Conservation (phyloP, 2,797 vertebrate genomes). For the Alcedo quadribrachys region DNA sequence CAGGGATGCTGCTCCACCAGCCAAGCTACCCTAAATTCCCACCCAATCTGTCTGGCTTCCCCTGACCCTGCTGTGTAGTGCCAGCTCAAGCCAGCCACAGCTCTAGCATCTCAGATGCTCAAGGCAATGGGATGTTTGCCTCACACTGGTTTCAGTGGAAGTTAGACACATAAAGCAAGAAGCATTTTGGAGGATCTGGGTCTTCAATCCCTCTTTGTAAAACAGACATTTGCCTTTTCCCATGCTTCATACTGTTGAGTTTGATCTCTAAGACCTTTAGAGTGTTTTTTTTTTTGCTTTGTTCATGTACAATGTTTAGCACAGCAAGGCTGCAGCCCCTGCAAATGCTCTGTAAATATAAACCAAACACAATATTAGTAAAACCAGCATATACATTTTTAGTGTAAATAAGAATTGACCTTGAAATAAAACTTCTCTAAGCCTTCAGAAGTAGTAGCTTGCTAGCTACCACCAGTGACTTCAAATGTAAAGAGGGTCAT, state of each 20-base stretch:
- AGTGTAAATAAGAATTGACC: not conserved
- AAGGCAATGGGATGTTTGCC: not conserved
- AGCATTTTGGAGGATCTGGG: not conserved
- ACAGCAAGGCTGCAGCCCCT: not conserved
- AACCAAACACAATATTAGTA: not conserved
- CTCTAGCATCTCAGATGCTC: not conserved
- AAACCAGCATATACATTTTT: not conserved
- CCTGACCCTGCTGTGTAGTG: fast-evolving
- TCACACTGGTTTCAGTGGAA: not conserved
- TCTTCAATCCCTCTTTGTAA: not conserved
- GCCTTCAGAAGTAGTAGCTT: not conserved
- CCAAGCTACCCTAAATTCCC: not conserved
- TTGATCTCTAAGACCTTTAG: not conserved
- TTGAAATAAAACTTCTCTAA: not conserved
- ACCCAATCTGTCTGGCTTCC: not conserved
- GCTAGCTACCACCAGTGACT: not conserved
- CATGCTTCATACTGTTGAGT: not conserved
- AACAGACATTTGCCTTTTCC: not conserved
- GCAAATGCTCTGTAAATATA: not conserved
- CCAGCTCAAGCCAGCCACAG: fast-evolving
- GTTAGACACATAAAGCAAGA: not conserved
- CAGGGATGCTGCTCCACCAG: not conserved
- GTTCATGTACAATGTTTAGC: not conserved
- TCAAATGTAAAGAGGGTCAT: not conserved
- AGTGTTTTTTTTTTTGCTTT: not conserved